Conservation (phyloP, 2,888 invertebrate species). For the Dysmachus trigonus region DNA sequence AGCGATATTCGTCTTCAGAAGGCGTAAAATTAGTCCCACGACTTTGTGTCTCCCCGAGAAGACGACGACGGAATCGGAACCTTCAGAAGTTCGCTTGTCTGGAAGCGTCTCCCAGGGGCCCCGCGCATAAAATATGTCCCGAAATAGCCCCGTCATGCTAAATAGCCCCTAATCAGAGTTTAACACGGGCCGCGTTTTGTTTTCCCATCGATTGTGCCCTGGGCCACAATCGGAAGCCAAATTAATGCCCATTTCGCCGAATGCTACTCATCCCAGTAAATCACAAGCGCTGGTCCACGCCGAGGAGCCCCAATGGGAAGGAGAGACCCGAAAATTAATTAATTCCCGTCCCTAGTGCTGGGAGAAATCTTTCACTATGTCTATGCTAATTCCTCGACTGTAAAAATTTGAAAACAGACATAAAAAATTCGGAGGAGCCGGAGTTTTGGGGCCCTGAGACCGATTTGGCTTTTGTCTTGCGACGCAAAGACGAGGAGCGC, state of each 20-base stretch:
- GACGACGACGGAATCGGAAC: neutral
- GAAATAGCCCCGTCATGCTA: constrained; percentile 10
- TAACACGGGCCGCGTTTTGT: constrained; percentile 35
- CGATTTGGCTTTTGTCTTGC: neutral
- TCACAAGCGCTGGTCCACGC: neutral
- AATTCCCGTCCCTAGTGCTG: constrained; percentile 5
- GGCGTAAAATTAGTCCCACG: constrained; percentile 24
- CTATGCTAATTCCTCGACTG: neutral
- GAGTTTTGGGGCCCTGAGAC: neutral
- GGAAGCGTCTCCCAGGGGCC: neutral
- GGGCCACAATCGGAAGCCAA: constrained; percentile 28
- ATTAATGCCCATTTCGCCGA: constrained; percentile 27
- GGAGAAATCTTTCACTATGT: neutral
- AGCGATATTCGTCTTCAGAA: neutral
- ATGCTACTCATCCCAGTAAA: constrained; percentile 26
- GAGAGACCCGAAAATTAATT: constrained; percentile 21
- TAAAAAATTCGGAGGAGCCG: neutral
- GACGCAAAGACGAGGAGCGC: neutral
- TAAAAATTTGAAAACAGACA: neutral
- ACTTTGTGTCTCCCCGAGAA: neutral
- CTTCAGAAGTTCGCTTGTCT: neutral
- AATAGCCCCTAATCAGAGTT: constrained; percentile 32
- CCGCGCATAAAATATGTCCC: constrained; percentile 17
- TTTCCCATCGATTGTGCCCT: constrained; percentile 34
- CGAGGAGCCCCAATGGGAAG: neutral